These are phyloP conservation scores for Salmo trutta DNA, from an alignment of 2,797 vertebrate genomes.

Conservation along the genomic window DNA sequence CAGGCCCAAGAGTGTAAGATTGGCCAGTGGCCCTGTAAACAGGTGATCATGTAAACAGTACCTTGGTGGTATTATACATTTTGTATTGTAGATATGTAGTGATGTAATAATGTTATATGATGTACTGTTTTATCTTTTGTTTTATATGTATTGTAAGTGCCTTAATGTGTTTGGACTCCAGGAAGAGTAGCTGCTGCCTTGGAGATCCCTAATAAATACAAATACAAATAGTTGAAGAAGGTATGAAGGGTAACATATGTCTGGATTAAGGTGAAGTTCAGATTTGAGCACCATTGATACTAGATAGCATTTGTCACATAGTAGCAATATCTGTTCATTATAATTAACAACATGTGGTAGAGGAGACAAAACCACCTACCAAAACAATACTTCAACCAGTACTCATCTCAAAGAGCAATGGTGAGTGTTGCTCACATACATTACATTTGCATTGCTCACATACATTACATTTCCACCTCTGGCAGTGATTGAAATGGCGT, in stretches of 20 bases:
- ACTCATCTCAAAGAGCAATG: background rate
- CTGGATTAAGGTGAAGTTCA: background rate
- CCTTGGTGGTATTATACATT: background rate
- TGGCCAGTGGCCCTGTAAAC: conserved; percentile 21
- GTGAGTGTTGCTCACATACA: background rate
- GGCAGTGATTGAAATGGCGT: conserved; percentile 1
- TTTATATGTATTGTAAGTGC: no score
- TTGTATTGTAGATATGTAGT: no score
- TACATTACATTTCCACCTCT: no score
- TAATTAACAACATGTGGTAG: no score
- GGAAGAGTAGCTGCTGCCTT: no score
- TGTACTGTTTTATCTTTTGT: no score
- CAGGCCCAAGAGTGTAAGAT: conserved; percentile 23
- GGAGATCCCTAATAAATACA: background rate
- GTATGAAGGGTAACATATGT: background rate
- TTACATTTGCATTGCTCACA: no score
- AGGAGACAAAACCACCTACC: background rate
- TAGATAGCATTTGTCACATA: background rate
- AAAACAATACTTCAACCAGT: background rate
- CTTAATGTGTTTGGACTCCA: no score
- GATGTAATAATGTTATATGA: no score
- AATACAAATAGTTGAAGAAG: background rate
- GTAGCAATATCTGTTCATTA: background rate
- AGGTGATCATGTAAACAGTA: background rate
- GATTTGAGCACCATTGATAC: background rate